Base-by-base conservation (phyloP, 2,797 vertebrate species). In the Dipus sagitta region DNA sequence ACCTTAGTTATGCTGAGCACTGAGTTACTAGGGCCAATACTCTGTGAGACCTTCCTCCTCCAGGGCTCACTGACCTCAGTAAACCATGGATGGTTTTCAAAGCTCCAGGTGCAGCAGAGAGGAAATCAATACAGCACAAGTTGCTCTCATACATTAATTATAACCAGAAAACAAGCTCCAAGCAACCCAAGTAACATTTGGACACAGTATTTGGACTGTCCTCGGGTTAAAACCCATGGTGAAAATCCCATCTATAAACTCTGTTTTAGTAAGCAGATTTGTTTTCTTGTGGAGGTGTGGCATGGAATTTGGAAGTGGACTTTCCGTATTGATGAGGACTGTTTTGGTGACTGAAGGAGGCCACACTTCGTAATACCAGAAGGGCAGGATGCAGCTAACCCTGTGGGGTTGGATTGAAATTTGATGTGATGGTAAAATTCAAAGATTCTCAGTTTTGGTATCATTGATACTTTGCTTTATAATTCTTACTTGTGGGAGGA, bases 21-120 rank as follows among this genome's bases (percentile, higher is more conserved):
- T 58, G 65, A 81, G 34, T n/a, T 60, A 92, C 26, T 15, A 86
- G 13, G 24, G 10, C 12, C 3, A 21, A 82, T 80, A 58, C 3
- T 15, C 71, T 84, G 72, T 79, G 76, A 86, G 68, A 47, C 18
- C 30, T 81, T 67, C 77, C 58, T n/a, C 67, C 17, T 72, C 30
- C 1, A 34, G 58, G 78, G 58, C 20, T 18, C 47, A 38, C 0
- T 62, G 62, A 76, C 32, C 32, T 62, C 65, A 87, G 24, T 62
- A 87, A 91, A 81, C 79, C 10, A 74, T 0, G 79, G 47, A 23
- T 92, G 67, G 6, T 77, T 87, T 80, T 64, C 60, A 94, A 72
- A 74, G 85, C 38, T 71, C 89, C 4, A 71, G 34, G 15, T 84
- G 7, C 23, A 90, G 47, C 72, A 58, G 88, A 47, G 52, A 47